Evolutionary conservation across 2,113 vertebrate species (phyloP), one percentile per base, ranked within the genome.

Genomic region (Notiomystis cincta): DNA sequence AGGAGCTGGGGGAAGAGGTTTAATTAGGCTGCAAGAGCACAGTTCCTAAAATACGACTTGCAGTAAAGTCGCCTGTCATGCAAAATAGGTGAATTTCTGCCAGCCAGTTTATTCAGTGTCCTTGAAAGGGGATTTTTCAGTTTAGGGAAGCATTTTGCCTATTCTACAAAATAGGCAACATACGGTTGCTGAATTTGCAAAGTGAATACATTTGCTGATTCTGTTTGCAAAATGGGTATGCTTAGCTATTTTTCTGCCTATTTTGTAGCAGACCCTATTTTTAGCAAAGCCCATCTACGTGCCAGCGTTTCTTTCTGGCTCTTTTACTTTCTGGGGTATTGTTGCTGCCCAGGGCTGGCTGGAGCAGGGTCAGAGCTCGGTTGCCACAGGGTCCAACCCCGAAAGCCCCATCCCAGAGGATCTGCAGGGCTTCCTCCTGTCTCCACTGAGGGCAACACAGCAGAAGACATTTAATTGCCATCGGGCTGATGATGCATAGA

Each of bases 71-170:
- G 77, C 86, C 90, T 89, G 82, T 92, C 92, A 92, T 97, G 92
- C 95, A 96, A 94, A 97, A 92, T 87, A 93, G 96, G 94, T 96
- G 92, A 81, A 94, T 96, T 96, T 94, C 95, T 96, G 96, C 93
- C 95, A 94, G 88, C 69, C 85, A 3, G 51, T 92, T 94, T 90
- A 75, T 96, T 96, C 88, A 71, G 82, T 96, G 96, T 90, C 96
- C 96, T 97, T 96, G 96, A 97, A 94, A 93, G 96, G 96, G 96
- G 96, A 89, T 96, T 96, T 97, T 96, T 95, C 90, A 95, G 86
- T 97, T 92, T 94, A 96, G 96, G 96, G 96, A 95, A 97, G 94
- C 93, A 3, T 96, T 95, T 96, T 96, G 95, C 96, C 96, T 94
- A 57, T 95, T 96, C 92, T 96, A 94, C 91, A 96, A 84, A 97